Conservation (phyloP, 2,888 invertebrate species). For the Pogonocherus hispidulus region DNA sequence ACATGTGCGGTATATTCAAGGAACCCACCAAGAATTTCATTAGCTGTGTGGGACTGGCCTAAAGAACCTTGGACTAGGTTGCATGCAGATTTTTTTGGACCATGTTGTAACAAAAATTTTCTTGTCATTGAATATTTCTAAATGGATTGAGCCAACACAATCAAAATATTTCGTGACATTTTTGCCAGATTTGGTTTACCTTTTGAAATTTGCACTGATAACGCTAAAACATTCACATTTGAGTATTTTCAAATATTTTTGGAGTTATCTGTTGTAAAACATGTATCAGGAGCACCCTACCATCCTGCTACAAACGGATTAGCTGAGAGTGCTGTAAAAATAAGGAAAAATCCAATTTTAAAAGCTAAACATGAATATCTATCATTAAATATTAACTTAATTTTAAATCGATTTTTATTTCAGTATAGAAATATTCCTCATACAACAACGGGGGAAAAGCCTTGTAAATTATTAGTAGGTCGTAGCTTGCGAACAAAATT, state of each 20-base stretch:
- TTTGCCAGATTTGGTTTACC: no score
- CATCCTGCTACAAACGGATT: background rate
- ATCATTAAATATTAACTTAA: background rate
- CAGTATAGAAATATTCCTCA: no score
- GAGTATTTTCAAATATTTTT: constrained; percentile 17
- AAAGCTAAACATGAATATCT: background rate
- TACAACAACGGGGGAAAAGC: no score
- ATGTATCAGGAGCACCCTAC: no score
- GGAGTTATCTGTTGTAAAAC: constrained; percentile 15
- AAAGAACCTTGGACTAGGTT: no score
- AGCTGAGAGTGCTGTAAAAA: background rate
- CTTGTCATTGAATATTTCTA: background rate
- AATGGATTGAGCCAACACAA: no score
- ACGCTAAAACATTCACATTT: constrained; percentile 7
- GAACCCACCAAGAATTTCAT: constrained; percentile 18
- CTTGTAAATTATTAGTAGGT: no score
- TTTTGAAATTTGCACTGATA: constrained; percentile 4
- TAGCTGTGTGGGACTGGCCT: constrained; percentile 16
- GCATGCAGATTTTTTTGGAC: constrained; percentile 3
- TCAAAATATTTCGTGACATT: no score
- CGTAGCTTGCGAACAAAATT: no score
- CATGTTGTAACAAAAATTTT: background rate
- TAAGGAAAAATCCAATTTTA: background rate
- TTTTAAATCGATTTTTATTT: no score
- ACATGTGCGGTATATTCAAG: constrained; percentile 9